Base-by-base conservation (phyloP, 2,797 vertebrate species). In the Hapalemur alaotrensis region DNA sequence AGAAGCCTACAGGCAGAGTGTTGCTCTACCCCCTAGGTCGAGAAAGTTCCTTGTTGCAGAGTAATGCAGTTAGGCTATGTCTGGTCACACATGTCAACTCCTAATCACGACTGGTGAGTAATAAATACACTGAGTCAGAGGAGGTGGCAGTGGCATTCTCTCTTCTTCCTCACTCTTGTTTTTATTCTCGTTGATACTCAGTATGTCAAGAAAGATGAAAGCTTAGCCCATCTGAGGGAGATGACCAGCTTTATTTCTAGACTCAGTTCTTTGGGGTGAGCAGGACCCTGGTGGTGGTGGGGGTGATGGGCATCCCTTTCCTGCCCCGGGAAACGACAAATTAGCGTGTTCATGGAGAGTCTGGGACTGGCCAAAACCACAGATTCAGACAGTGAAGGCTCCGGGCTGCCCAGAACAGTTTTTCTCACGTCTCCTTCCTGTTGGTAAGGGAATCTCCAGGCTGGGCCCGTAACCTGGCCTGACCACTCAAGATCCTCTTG, bases 191-290 rank as follows among this genome's bases (percentile, higher is more conserved):
- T 67, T 81, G 48, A 48, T 75, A 78, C 43, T 59, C 13, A 72
- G 4, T 59, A 5, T 38, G 72, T 65, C 52, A 59, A 38, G 67
- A 52, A 28, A 14, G 57, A 61, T 22, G 84, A 83, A 81, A 50
- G 6, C 32, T 78, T 82, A 67, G 61, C 59, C 69, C 61, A 23
- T 87, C 78, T 73, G 48, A 70, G 73, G 67, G 87, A 67, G 18
- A 41, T n/a, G 69, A 86, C 46, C n/a, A 35, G 43, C 13, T 84
- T 89, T 97, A 87, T 93, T 92, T 93, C 75, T 23, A 78, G 87
- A 72, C 65, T 70, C 5, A 52, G 30, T 82, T 78, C 75, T 93
- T 46, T 35, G 28, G 57, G 59, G 18, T 18, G 18, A 89, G 30
- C 6, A 0, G 14, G 83, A 35, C 11, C 75, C 14, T 4, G 4